Conservation (phyloP, 2,888 invertebrate species). For the Agrilus cyanescens region DNA sequence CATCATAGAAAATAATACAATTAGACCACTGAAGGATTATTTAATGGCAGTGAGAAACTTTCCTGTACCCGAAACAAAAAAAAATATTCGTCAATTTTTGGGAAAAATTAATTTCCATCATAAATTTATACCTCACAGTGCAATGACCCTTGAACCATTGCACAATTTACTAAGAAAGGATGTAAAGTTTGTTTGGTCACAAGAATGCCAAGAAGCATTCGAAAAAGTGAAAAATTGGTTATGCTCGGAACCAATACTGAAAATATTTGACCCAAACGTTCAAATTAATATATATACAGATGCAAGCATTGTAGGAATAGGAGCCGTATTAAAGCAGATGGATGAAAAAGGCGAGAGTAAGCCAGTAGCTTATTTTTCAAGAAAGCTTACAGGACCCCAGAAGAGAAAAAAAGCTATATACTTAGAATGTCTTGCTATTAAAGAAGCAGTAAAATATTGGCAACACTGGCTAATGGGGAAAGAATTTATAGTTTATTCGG, state of each 20-base stretch:
- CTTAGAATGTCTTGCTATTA: conserved; percentile 18
- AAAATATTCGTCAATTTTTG: conserved; percentile 13
- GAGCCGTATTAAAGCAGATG: conserved; percentile 17
- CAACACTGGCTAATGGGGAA: conserved; percentile 17
- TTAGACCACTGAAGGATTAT: conserved; percentile 10
- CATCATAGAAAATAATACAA: conserved; percentile 9
- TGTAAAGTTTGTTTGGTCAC: conserved; percentile 5
- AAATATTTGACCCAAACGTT: conserved; percentile 5
- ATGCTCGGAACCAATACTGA: conserved; percentile 5
- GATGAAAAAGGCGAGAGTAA: background rate
- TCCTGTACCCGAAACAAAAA: conserved; percentile 10
- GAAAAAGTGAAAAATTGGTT: conserved; percentile 3
- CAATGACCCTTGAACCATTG: conserved; percentile 9
- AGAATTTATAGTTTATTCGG: conserved; percentile 15
- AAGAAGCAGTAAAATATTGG: conserved; percentile 18
- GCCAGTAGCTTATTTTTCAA: conserved; percentile 9
- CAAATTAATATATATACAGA: conserved; percentile 9
- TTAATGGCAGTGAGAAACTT: conserved; percentile 9
- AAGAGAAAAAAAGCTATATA: conserved; percentile 19
- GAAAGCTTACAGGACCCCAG: conserved; percentile 18
- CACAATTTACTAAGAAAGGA: conserved; percentile 8
- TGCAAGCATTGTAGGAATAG: conserved; percentile 16
- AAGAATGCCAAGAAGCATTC: conserved; percentile 3
- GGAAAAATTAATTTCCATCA: conserved; percentile 8
- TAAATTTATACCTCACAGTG: conserved; percentile 2